Conservation (phyloP, 2,888 invertebrate genomes). For the Drosophila atroscutellata region DNA sequence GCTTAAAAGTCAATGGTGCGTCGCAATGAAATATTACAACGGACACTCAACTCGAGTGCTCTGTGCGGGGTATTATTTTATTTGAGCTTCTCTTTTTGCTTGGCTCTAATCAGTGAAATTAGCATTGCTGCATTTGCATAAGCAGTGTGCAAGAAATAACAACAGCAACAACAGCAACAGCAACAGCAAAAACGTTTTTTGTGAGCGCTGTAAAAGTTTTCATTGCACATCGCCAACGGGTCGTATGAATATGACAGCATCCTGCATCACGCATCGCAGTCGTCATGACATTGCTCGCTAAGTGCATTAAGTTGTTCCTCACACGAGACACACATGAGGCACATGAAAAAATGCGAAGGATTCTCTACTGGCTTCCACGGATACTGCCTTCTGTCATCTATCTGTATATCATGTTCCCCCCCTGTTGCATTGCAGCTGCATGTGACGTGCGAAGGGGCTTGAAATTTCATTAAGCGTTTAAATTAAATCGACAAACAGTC, state of each 20-base stretch:
- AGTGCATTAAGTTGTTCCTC: constrained; percentile 85
- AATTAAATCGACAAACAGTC: constrained; percentile 75
- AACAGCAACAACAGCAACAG: not conserved
- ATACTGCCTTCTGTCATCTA: constrained; percentile 9
- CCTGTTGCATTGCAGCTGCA: constrained; percentile 68
- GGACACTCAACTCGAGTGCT: constrained; percentile 48
- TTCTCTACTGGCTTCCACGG: constrained; percentile 20
- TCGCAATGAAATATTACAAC: constrained; percentile 73
- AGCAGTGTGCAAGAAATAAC: constrained; percentile 12
- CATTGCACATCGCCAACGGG: constrained; percentile 46
- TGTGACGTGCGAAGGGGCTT: constrained; percentile 59
- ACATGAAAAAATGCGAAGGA: constrained; percentile 53
- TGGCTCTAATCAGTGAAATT: constrained; percentile 71
- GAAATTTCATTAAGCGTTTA: constrained; percentile 80
- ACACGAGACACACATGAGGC: constrained; percentile 46
- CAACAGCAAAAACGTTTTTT: constrained; percentile 33
- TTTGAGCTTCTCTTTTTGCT: constrained; percentile 10
- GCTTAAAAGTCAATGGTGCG: constrained; percentile 76
- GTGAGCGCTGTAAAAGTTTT: constrained; percentile 44
- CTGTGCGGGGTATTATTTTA: constrained; percentile 16
- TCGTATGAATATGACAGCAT: constrained; percentile 63
- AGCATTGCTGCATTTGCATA: constrained; percentile 72
- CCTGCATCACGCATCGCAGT: constrained; percentile 30
- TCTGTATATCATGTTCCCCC: constrained; percentile 3
- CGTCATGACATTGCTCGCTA: constrained; percentile 70